A percentile compares a stretch with the other conserved stretches of the same genome.
Evolutionary conservation across 2,797 vertebrate species (phyloP).

Genomic region (Mormyrus hasselquistii): DNA sequence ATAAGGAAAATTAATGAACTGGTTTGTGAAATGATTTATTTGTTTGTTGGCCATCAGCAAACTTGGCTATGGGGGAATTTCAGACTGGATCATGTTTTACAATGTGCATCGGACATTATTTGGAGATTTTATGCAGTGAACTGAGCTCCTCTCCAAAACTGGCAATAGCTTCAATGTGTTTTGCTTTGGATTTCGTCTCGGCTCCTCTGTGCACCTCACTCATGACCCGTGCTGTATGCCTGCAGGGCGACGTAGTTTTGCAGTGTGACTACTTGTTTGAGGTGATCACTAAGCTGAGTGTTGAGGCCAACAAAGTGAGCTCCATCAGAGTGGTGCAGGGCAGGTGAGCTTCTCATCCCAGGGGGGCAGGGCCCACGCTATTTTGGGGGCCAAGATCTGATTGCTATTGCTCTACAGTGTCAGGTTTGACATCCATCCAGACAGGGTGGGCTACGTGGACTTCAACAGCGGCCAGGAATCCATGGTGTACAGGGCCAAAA

Average conservation of each 20-base stretch:
- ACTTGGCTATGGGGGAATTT: background rate
- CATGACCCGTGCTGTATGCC: background rate
- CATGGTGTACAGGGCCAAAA: constrained; percentile 85
- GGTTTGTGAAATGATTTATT: background rate
- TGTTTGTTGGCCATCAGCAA: background rate
- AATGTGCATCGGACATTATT: background rate
- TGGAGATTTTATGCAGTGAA: background rate
- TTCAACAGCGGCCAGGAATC: constrained; percentile 77
- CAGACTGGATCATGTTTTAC: background rate
- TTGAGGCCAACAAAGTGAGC: constrained; percentile 68
- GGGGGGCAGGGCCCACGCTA: background rate
- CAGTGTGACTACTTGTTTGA: constrained; percentile 83
- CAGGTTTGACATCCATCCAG: constrained; percentile 77
- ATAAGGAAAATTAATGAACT: background rate
- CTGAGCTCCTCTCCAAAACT: background rate
- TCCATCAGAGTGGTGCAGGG: constrained; percentile 70
- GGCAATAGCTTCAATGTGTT: background rate
- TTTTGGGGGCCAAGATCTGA: background rate
- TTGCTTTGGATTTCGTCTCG: background rate
- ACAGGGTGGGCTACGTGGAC: constrained; percentile 82
- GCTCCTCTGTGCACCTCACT: background rate
- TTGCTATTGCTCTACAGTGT: constrained; percentile 61
- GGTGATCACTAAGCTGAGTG: constrained; percentile 70
- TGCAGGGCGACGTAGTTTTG: constrained; percentile 80
- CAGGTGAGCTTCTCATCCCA: constrained; percentile 60